Conservation (phyloP, 2,797 vertebrate species). For the Sebastes vulpes region DNA sequence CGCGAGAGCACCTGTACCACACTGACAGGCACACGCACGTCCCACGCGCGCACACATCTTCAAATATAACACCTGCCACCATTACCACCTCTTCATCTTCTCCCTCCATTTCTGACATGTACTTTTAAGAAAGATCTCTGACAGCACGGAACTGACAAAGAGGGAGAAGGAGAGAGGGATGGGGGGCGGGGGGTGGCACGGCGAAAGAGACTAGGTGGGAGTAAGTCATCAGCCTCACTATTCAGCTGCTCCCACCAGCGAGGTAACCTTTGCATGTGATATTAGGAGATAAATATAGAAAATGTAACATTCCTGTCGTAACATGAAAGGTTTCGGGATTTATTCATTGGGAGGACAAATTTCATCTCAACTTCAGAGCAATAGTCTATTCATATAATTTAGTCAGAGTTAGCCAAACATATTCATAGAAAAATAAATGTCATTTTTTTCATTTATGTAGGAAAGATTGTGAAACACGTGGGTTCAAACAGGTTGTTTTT, state of each 20-base stretch:
- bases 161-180: slow-evolving; percentile 11
- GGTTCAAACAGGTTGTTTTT: neutral
- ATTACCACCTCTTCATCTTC: slow-evolving; percentile 76
- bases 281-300: slow-evolving; percentile 6
- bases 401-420: neutral
- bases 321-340: neutral
- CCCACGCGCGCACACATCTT: slow-evolving; percentile 27
- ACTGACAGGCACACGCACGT: slow-evolving; percentile 34
- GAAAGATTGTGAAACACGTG: neutral
- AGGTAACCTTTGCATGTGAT: slow-evolving; percentile 3
- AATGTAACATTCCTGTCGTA: neutral
- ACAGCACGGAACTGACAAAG: slow-evolving; percentile 55
- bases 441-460: neutral
- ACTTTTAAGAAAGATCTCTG: slow-evolving; percentile 64
- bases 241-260: neutral
- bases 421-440: neutral
- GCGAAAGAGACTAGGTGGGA: neutral
- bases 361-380: neutral
- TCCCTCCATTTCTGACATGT: slow-evolving; percentile 64
- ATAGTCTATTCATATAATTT: neutral
- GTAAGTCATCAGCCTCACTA: slow-evolving; percentile 27
- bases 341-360: neutral
- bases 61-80: slow-evolving; percentile 70
- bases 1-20: slow-evolving; percentile 63
- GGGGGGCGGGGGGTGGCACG: neutral